Conservation (phyloP, 2,797 vertebrate species). For the Oryzias sinensis region DNA sequence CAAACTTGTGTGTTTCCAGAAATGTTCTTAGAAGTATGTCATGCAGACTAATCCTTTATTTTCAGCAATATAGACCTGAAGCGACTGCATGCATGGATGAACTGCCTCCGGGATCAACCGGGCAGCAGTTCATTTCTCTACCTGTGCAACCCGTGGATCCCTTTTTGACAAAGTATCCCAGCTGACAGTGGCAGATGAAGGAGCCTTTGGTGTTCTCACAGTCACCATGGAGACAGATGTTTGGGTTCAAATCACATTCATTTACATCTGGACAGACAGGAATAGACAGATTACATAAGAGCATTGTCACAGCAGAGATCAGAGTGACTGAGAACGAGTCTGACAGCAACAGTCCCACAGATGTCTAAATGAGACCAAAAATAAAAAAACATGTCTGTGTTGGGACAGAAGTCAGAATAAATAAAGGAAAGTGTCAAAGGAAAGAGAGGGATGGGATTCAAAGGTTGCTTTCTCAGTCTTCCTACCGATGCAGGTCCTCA, state of each 20-base stretch:
- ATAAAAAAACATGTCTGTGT: constrained; percentile 5
- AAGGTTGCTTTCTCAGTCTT: not conserved
- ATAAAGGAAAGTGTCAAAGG: constrained; percentile 2
- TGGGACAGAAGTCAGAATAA: constrained; percentile 2
- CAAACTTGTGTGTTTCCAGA: no score
- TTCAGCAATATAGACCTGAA: constrained; percentile 15
- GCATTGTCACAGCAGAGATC: constrained; percentile 11
- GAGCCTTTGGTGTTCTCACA: constrained; percentile 95
- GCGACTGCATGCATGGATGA: constrained; percentile 46
- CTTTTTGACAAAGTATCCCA: constrained; percentile 90
- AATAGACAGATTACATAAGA: constrained; percentile 21
- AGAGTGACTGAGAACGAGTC: constrained; percentile 25
- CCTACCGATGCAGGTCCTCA: constrained; percentile 90
- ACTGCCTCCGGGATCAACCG: constrained; percentile 12
- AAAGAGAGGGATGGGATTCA: not conserved
- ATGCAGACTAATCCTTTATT: constrained; percentile 19
- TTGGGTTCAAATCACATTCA: constrained; percentile 91
- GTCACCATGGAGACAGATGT: constrained; percentile 91
- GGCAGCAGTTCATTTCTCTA: constrained; percentile 41
- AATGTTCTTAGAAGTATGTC: no score
- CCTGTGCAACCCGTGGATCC: constrained; percentile 91
- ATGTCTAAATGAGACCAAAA: not conserved
- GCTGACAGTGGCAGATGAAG: constrained; percentile 93
- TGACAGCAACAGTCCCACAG: constrained; percentile 19
- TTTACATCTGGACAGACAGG: constrained; percentile 83